Base-by-base conservation (phyloP, 2,113 vertebrate species). In the Leuciscus idus region DNA sequence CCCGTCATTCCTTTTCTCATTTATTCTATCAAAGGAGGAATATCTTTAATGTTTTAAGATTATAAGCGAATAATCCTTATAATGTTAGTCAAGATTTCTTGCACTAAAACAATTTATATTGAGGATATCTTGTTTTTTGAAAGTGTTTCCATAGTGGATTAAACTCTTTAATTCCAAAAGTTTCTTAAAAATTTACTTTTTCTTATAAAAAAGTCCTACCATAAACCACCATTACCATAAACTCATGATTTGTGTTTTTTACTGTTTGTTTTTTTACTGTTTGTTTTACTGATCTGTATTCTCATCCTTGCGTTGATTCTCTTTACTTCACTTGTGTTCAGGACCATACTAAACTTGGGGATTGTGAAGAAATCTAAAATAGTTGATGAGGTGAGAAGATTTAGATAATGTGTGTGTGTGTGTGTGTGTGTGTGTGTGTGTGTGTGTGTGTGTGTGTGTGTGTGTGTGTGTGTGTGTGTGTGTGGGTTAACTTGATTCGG, bases 261-360 rank as follows among this genome's bases (percentile, higher is more conserved):
- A 48, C 1, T 13, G 4, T 46, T 13, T 76, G 11, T 26, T 26
- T 26, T 26, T 81, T 50, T 70, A 48, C 1, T 13, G 4, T 46
- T 13, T 76, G 11, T 26, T 26, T 26, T 26, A 26, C 19, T 74
- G 30, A 72, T 86, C 77, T 21, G 46, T 72, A 2, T 15, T 61
- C 33, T 17, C 10, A 0, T 55, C 0, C 43, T 78, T 30, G 15
- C 10, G 6, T 84, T 55, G 10, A 62, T 80, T 84, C 28, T 62
- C 7, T 73, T 50, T 77, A 0, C 15, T 66, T 75, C 21, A 39
- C 76, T 87, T 80, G 9, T 84, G 48, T 26, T 36, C 70, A 98
- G 97, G 92, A 93, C 95, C 92, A 98, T 96, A 90, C 26, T 98
- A 92, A 97, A 98, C 89, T 93, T 98, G 57, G 96, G 96, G n/a